Conservation (phyloP, 2,113 vertebrate species). For the Cichladusa arquata region DNA sequence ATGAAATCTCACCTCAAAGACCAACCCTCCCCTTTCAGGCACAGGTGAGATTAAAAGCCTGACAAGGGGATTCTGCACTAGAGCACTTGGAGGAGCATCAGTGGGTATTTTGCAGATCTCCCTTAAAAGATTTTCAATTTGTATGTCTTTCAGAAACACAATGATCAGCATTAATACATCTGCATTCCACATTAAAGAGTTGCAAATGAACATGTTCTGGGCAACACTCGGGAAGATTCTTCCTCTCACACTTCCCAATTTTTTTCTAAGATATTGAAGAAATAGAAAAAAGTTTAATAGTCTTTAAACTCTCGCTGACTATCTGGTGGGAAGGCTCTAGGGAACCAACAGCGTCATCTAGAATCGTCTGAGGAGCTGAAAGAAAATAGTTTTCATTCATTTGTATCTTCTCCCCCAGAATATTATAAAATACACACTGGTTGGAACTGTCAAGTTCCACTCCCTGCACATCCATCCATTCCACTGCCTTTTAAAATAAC, state of each 20-base stretch:
- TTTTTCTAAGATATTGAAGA: background rate
- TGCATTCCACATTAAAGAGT: background rate
- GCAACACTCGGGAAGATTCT: background rate
- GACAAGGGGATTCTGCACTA: fast-evolving
- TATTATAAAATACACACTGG: background rate
- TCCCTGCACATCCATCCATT: background rate
- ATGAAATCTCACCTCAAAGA: background rate
- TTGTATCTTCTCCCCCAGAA: background rate
- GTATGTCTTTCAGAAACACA: background rate
- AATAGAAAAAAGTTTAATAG: background rate
- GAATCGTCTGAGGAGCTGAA: background rate
- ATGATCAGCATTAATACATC: background rate
- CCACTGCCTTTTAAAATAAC: background rate
- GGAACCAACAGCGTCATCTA: background rate
- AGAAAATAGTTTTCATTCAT: background rate
- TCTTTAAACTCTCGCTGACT: background rate
- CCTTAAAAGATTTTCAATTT: background rate
- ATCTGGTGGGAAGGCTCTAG: background rate
- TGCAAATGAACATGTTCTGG: background rate
- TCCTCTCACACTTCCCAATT: background rate
- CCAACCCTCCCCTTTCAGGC: background rate
- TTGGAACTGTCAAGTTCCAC: background rate
- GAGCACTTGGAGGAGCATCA: background rate
- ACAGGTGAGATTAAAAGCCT: background rate
- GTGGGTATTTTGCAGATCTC: background rate